A percentile compares a stretch with the other conserved stretches of the same genome.
Conservation (phyloP, 2,797 vertebrate genomes). For the Sebastes itinus region DNA sequence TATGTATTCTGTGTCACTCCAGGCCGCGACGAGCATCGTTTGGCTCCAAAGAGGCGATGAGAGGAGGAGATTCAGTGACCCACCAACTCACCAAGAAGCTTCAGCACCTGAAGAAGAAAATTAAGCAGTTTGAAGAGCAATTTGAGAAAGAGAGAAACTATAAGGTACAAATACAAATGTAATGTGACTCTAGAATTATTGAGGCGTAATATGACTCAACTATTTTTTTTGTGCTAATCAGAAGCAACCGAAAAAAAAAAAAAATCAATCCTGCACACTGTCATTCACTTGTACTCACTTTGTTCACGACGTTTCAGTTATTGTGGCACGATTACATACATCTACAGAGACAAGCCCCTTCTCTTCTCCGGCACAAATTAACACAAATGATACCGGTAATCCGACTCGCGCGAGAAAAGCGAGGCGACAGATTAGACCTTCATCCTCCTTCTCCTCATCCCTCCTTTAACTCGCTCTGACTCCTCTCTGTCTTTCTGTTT, state of each 20-base stretch:
- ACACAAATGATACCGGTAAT: too few species aligned
- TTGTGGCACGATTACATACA: neutral
- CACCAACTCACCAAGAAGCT: constrained; percentile 97
- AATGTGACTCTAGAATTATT: neutral
- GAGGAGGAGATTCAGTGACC: constrained; percentile 86
- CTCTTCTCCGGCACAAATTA: too few species aligned
- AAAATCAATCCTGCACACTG: neutral
- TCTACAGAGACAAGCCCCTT: too few species aligned
- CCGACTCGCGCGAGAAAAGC: too few species aligned
- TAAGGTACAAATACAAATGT: constrained; percentile 80
- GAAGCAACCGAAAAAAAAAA: neutral
- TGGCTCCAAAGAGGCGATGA: constrained; percentile 91
- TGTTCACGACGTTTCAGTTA: neutral
- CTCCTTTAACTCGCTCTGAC: neutral
- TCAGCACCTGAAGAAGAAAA: constrained; percentile 94
- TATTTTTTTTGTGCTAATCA: neutral
- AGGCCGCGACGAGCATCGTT: constrained; percentile 93
- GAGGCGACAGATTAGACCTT: neutral
- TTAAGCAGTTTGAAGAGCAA: constrained; percentile 97
- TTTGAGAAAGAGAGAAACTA: constrained; percentile 97
- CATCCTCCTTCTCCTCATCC: neutral
- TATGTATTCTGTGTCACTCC: neutral
- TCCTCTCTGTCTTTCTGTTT: neutral
- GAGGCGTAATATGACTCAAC: neutral
- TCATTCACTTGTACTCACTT: neutral